Base-by-base conservation (phyloP, 1,140 invertebrate genomes). In the Scaptomyza pallida region DNA sequence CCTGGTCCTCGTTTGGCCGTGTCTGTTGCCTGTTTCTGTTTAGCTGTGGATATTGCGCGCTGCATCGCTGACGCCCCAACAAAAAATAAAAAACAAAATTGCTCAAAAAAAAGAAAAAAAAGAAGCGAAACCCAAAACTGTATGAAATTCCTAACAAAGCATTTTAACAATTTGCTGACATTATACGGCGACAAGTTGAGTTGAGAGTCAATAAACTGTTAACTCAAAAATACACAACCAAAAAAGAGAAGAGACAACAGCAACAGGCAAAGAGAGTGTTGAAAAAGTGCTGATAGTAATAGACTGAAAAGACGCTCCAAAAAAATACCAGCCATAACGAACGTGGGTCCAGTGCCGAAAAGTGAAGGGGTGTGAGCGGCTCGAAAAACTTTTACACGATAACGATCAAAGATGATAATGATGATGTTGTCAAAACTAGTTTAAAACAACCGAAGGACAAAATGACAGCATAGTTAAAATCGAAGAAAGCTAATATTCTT, bases 141-240 rank as follows among this genome's bases (percentile, higher is more conserved):
- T 82, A 88, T 81, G 82, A 86, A 86, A 88, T 86, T 86, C 81
- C 74, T 75, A 86, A 82, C 81, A 88, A 86, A 86, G 81, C 81
- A 88, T 88, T 86, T 86, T 88, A 86, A 88, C 82, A 86, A 86
- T 88, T 86, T 86, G 81, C 81, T 86, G 81, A 86, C 82, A 86
- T 86, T 86, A 86, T 88, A 88, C 77, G 77, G 82, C 82, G 81
- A 88, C 81, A 86, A 86, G 81, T 88, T 81, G 77, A 88, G 81
- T 82, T 74, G 69, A 86, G 81, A 86, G 81, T 85, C 81, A 85
- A 85, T 86, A 85, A 85, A 85, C 81, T 85, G 81, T 85, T 85
- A 81, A 86, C 76, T 86, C 54, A 75, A 64, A 78, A 78, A 55
- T 16, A 23, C 15, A 65, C n/a, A n/a, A n/a, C n/a, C n/a, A 71